phyloP scores from a whole-genome alignment of 30 jellyfish, hydroid and myxozoan species.

The Rhopilema esculentum region DNA sequence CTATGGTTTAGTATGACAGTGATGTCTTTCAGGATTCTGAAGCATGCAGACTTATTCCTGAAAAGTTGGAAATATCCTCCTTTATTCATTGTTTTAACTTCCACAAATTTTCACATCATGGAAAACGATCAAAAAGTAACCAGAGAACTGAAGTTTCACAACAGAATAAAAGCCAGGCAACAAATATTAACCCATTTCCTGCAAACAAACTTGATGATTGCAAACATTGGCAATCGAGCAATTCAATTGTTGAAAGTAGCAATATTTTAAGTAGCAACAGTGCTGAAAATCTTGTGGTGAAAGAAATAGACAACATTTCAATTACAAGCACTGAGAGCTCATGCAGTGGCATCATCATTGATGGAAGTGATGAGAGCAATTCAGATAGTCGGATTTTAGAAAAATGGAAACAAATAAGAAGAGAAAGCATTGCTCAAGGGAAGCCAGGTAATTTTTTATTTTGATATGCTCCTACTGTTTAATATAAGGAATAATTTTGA shows the following conservation, averaged over 20 bases:
- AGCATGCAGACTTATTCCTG: constrained; percentile 6
- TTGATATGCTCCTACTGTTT: too few species aligned
- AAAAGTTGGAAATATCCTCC: constrained; percentile 10
- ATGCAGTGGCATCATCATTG: neutral
- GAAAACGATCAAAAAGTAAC: neutral
- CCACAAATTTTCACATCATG: constrained; percentile 40
- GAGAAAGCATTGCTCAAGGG: neutral
- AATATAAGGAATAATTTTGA: too few species aligned
- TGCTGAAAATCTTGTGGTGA: neutral
- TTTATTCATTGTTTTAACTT: constrained; percentile 41
- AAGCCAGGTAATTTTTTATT: neutral
- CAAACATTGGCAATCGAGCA: neutral
- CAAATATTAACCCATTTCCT: neutral
- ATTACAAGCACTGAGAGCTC: neutral
- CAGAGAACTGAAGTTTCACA: neutral
- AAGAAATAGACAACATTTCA: neutral
- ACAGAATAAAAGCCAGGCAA: neutral
- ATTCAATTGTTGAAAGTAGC: neutral
- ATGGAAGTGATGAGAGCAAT: neutral
- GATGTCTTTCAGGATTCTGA: neutral
- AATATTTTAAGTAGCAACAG: neutral
- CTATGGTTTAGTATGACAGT: too few species aligned
- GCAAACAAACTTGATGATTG: neutral
- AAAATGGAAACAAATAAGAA: neutral
- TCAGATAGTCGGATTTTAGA: neutral